Evolutionary conservation across 2,888 invertebrate species (phyloP).

Genomic region (Cosmorhoe ocellata): DNA sequence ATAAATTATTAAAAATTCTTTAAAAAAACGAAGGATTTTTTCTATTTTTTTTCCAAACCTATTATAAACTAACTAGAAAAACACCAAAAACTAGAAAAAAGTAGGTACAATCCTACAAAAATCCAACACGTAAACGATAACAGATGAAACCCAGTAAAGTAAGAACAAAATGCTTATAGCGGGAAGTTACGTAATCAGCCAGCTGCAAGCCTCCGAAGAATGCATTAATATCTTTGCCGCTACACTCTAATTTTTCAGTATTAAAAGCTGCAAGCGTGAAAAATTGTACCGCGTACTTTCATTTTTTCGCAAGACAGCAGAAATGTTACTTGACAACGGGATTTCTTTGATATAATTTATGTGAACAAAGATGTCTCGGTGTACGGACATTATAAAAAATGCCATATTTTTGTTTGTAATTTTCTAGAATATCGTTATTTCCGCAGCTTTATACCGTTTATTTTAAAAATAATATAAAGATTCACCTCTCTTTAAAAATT

Average conservation of each 20-base stretch:
- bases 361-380: conserved; percentile 11
- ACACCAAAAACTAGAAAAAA: no score
- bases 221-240: conserved; percentile 48
- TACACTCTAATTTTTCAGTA: conserved; percentile 53
- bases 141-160: neutral
- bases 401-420: no score
- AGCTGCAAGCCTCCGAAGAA: conserved; percentile 35
- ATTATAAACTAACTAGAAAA: no score
- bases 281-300: conserved; percentile 40
- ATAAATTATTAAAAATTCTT: no score
- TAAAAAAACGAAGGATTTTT: no score
- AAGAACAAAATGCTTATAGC: conserved; percentile 16
- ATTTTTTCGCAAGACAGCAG: conserved; percentile 17
- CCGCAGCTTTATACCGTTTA: no score
- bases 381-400: conserved; percentile 2
- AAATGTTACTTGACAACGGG: conserved; percentile 20
- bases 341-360: conserved; percentile 22
- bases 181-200: conserved; percentile 33
- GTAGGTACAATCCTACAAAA: neutral
- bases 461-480: no score
- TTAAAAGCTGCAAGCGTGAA: conserved; percentile 48
- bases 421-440: no score
- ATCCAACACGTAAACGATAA: neutral
- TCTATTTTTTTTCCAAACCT: no score
- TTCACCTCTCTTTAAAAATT: no score